phyloP scores from a whole-genome alignment of 2,888 invertebrate species.

The Aspidiotus rigidus region DNA sequence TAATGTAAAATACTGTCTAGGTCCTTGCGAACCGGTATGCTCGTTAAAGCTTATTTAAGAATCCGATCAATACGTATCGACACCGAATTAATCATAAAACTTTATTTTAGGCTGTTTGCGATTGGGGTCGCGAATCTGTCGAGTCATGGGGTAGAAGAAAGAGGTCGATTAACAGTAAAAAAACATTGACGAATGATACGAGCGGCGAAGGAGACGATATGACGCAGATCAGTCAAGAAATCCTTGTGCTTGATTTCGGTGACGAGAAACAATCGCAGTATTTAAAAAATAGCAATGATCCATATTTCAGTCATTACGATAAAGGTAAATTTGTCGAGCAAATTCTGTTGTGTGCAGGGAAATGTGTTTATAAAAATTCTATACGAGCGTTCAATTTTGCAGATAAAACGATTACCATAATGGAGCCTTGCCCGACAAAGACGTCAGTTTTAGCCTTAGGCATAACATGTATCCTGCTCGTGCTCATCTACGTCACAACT shows the following conservation, averaged over 20 bases:
- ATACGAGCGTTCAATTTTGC: constrained; percentile 41
- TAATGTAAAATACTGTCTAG: constrained; percentile 90
- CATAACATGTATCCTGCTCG: constrained; percentile 80
- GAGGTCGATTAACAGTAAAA: constrained; percentile 55
- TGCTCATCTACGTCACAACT: constrained; percentile 81
- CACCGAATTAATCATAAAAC: background rate
- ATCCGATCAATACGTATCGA: background rate
- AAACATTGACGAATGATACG: constrained; percentile 52
- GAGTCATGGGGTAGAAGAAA: constrained; percentile 86
- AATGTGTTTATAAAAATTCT: no score
- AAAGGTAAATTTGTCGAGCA: constrained; percentile 43
- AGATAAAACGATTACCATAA: constrained; percentile 84
- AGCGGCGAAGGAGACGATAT: constrained; percentile 64
- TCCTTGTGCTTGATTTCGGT: constrained; percentile 83
- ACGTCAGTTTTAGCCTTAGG: constrained; percentile 82
- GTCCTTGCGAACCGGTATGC: constrained; percentile 83
- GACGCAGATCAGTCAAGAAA: constrained; percentile 82
- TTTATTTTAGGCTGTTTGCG: constrained; percentile 66
- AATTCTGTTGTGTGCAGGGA: background rate
- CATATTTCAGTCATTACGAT: constrained; percentile 59
- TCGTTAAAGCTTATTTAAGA: background rate
- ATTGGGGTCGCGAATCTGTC: constrained; percentile 80
- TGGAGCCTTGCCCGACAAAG: constrained; percentile 85
- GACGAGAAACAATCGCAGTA: constrained; percentile 79
- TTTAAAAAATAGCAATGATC: constrained; percentile 56